Conservation (phyloP, 2,113 vertebrate genomes). For the Fulmarus glacialis region DNA sequence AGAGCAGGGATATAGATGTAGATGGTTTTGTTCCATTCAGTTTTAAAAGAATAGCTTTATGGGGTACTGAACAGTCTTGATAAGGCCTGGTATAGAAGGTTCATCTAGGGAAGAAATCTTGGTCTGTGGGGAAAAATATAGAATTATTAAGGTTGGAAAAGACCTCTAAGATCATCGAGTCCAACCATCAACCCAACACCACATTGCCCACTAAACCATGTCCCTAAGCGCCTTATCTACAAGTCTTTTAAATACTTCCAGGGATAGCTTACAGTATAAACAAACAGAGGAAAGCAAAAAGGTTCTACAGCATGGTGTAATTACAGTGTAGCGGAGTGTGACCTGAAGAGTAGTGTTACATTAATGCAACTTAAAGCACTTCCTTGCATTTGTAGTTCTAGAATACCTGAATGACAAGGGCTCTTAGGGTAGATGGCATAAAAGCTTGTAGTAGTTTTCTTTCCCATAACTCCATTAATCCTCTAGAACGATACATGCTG, state of each 20-base stretch:
- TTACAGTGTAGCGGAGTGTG: not conserved
- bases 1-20: not conserved
- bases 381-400: not conserved
- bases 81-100: not conserved
- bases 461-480: not conserved
- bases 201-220: no score
- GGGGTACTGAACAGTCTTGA: not conserved
- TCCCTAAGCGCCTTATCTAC: no score
- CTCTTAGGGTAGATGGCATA: not conserved
- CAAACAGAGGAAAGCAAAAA: not conserved
- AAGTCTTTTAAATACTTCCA: no score
- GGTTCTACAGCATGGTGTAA: not conserved
- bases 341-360: not conserved
- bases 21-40: not conserved
- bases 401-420: not conserved
- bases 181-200: no score
- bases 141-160: no score
- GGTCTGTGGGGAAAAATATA: not conserved
- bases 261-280: not conserved
- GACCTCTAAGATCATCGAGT: no score
- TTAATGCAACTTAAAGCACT: not conserved
- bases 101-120: not conserved
- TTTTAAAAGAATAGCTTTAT: not conserved
- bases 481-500: not conserved
- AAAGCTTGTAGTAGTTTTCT: not conserved